Evolutionary conservation across 2,888 invertebrate genomes (phyloP), one percentile per base, ranked within the genome.

Genomic region (Pandemis cinnamomeana): DNA sequence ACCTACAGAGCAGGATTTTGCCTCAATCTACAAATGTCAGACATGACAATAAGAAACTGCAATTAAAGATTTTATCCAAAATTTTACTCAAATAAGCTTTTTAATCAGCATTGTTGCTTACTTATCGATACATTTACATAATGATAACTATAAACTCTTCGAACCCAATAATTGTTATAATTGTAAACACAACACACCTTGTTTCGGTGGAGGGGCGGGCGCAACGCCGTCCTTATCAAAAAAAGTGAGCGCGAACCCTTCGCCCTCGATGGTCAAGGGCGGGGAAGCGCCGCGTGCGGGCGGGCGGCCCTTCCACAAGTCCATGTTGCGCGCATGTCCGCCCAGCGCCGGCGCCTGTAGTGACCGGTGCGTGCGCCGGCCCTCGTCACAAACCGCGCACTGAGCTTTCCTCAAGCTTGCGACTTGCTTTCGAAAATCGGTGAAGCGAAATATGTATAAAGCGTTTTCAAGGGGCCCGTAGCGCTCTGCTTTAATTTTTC

Each of bases 191-290:
- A 60, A 83, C 88, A 82, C 82, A 92, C 92, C 89, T 92, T 88
- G 86, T 82, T 88, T 87, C 76, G 84, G 86, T 82, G 86, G 87
- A 79, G 92, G 87, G 78, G 93, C 89, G 80, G 93, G 87, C 80
- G 91, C 76, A 84, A 76, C 87, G 83, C 96, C 96, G 77, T 95
- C 95, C 77, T 92, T 92, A 89, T 97, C 97, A 94, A 97, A 97
- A 93, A 97, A 97, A 89, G 96, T 95, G 86, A 97, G 95, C 90
- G 97, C 96, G 90, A 97, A 97, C 89, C 97, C 97, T 79, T 96
- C 95, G 86, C 96, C 96, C 89, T 96, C 97, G 91, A 97, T 96
- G 84, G 95, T 95, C 95, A 88, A 95, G 94, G 86, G 95, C 92
- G 84, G 95, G 91, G 90, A 95, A 95, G 87, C 95, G 95, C 82